Evolutionary conservation across 2,888 invertebrate species (phyloP), one percentile per base, ranked within the genome.

Genomic region (Cacoxenus indagator): DNA sequence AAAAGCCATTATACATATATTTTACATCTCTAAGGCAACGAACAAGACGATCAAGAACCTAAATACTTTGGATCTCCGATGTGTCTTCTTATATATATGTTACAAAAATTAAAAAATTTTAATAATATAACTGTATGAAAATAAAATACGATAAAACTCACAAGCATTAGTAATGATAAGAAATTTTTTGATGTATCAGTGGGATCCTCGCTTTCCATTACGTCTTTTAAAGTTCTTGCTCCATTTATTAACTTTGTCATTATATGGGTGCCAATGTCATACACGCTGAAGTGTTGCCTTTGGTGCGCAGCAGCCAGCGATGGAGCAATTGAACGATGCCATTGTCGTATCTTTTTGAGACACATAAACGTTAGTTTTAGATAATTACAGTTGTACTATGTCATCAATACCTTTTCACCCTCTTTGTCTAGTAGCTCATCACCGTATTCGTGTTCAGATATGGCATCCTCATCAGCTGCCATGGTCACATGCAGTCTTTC

Each of bases 241-340:
- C 75, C 74, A 14, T 65, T 65, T 22, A 75, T 69, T 22, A 84
- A 73, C 54, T 82, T 79, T 1, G 78, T 70, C 1, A 88, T 78
- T 17, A 88, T 83, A 70, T 87, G 84, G 1, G 81, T 82, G 0
- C 87, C 86, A 19, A 88, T 65, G n/a, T 79, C 76, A 54, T 76
- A 79, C 4, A 88, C 80, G 68, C 85, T 85, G 45, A 88, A 88
- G 72, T 87, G 85, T 73, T 87, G 86, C 1, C 88, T 83, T 3
- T 82, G 80, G 64, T 84, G 84, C 0, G 87, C 85, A 29, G 81
- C 76, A 2, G 84, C 83, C 51, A 88, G 73, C 6, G 83, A 80
- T 6, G 88, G 87, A 31, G 78, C 82, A 24, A 88, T 57, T n/a
- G 82, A 75, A 14, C 77, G 76, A 68, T 88, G 87, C 88, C 88